These are phyloP conservation scores for Carabus problematicus DNA, from an alignment of 2,888 invertebrate genomes.

Conservation along the genomic window DNA sequence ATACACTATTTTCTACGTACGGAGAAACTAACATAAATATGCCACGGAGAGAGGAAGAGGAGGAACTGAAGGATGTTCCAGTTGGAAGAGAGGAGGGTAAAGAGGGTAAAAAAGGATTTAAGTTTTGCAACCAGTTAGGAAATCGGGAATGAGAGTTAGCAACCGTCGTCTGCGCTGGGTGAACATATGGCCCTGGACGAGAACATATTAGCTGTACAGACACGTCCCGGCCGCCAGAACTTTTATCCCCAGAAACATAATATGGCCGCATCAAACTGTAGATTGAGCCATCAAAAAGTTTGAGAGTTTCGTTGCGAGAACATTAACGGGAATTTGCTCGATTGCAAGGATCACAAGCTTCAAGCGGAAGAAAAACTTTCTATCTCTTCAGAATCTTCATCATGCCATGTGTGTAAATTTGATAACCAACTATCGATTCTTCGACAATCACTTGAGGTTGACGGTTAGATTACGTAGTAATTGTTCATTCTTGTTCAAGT, in stretches of 20 bases:
- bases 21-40: background rate
- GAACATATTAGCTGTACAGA: conserved; percentile 55
- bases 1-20: background rate
- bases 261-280: conserved; percentile 38
- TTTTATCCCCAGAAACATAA: conserved; percentile 29
- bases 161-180: conserved; percentile 25
- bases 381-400: conserved; percentile 23
- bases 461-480: background rate
- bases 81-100: conserved; percentile 10
- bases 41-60: background rate
- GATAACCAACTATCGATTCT: conserved; percentile 21
- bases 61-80: conserved; percentile 7
- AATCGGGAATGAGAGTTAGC: conserved; percentile 26
- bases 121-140: conserved; percentile 13
- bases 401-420: conserved; percentile 15
- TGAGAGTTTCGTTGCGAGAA: conserved; percentile 35
- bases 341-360: conserved; percentile 38
- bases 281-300: conserved; percentile 46
- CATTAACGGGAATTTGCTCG: conserved; percentile 44
- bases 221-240: conserved; percentile 49
- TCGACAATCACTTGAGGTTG: background rate
- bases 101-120: conserved; percentile 13
- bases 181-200: conserved; percentile 46
- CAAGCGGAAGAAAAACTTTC: conserved; percentile 2
- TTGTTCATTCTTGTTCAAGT: background rate